Base-by-base conservation (phyloP, 2,888 invertebrate species). In the Dicyrtoma fusca region DNA sequence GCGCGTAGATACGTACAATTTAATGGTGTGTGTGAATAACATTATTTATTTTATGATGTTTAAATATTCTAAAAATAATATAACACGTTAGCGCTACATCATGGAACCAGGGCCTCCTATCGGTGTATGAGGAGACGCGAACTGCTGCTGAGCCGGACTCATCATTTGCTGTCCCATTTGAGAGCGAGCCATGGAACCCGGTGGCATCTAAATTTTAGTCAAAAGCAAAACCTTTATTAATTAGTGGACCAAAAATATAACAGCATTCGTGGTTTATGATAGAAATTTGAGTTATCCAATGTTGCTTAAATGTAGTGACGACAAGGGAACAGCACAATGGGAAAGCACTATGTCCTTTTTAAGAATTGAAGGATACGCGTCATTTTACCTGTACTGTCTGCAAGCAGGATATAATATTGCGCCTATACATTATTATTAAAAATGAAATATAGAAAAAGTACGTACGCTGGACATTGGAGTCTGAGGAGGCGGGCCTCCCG, bases 151-250 rank as follows among this genome's bases (percentile, higher is more conserved):
- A 13, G 73, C 76, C 47, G 74, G 75, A 26, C 66, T 73, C 74
- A 78, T 78, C 75, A 76, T 74, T 26, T 71, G 73, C 49, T 76
- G 76, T 1, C 73, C 74, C 69, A 75, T 68, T 26, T 57, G 51
- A 26, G 70, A 62, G 25, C 61, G 11, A 26, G 17, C 45, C 45
- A 59, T 70, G 10, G 47, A 44, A 21, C 59, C 23, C 6, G 44
- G 45, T 62, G 47, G 23, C 49, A 47, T n/a, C 45, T 17, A 23
- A 8, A 8, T 10, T 55, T n/a, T 10, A 19, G 8, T 10, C 13
- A 44, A 44, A 11, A 11, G 45, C 13, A 11, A 44, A 44, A n/a
- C 51, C n/a, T 51, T 11, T 11, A n/a, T n/a, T n/a, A n/a, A n/a
- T n/a, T n/a, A n/a, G n/a, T n/a, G n/a, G n/a, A n/a, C n/a, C n/a